These are phyloP conservation scores for Myotis findleyi DNA, from an alignment of 2,797 vertebrate genomes.

Conservation along the genomic window DNA sequence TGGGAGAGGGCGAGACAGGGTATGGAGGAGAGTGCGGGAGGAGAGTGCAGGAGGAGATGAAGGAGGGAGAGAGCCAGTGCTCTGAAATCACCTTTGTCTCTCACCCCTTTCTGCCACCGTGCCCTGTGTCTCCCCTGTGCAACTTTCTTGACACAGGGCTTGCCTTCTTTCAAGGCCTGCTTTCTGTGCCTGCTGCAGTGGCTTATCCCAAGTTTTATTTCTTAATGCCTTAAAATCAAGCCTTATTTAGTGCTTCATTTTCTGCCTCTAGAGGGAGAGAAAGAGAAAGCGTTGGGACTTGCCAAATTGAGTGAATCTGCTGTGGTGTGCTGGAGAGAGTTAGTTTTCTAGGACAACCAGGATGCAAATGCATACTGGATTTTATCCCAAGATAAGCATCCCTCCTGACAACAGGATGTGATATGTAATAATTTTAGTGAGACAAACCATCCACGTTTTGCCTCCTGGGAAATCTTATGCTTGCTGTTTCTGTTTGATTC, in stretches of 20 bases:
- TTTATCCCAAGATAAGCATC: slow-evolving; percentile 52
- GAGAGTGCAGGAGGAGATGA: slow-evolving; percentile 71
- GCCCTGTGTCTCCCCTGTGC: neutral
- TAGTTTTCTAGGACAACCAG: slow-evolving; percentile 37
- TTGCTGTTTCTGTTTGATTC: slow-evolving; percentile 68
- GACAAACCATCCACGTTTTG: slow-evolving; percentile 63
- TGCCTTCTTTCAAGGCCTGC: neutral
- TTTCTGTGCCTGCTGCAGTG: slow-evolving; percentile 45
- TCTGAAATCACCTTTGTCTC: neutral
- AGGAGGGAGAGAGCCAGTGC: slow-evolving; percentile 59
- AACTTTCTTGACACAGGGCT: neutral
- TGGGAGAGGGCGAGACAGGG: neutral
- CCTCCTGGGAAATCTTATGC: slow-evolving; percentile 72
- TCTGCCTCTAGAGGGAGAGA: slow-evolving; percentile 83
- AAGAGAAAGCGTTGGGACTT: slow-evolving; percentile 70
- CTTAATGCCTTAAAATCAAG: slow-evolving; percentile 67
- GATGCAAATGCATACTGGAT: slow-evolving; percentile 33
- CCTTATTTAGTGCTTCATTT: slow-evolving; percentile 67
- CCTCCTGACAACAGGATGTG: slow-evolving; percentile 61
- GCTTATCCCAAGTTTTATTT: slow-evolving; percentile 62
- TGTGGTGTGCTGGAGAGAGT: slow-evolving; percentile 25
- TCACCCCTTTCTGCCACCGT: neutral
- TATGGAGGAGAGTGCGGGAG: neutral
- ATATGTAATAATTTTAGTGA: slow-evolving; percentile 73
- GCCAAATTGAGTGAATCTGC: slow-evolving; percentile 34